Evolutionary conservation across 1,140 invertebrate genomes (phyloP), one percentile per base, ranked within the genome.

Genomic region (Meloidogyne hapla): DNA sequence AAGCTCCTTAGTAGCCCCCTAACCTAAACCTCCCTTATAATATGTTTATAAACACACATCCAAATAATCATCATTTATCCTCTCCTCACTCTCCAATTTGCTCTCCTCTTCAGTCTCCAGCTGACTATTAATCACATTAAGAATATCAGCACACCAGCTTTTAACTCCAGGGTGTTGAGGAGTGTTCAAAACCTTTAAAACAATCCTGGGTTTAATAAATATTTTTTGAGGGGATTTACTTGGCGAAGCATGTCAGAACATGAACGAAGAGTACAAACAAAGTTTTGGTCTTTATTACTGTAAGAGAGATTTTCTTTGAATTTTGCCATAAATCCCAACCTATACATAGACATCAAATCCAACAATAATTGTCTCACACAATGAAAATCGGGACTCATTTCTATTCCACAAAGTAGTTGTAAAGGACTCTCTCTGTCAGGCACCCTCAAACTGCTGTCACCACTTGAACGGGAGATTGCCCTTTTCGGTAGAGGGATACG

Each of bases 381-480:
- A 74, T 87, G 85, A 77, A 86, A 86, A 67, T 86, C 85, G 12
- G 85, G 85, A 66, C 76, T 85, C 85, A 86, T 86, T 78, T 86
- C 85, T 25, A 77, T 83, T 40, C 84, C 84, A 33, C 78, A 76
- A 23, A 87, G 67, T 40, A 87, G 64, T 65, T 85, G 86, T 12
- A 86, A 56, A 0, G 84, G 83, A 64, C 80, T 83, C 81, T 84
- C 75, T 81, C 85, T 76, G 25, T 86, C 85, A 18, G 85, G 85
- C 12, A 86, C 85, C 10, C 85, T 76, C 18, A 86, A 79, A 78
- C 80, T 81, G 68, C 48, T 56, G 21, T 86, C 85, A 12, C 85
- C 85, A 25, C 82, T 84, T 13, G 83, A 84, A 18, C 85, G 80
- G 10, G 84, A 86, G 4, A 87, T 82, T n/a, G 85, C 86, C 28